phyloP scores from a whole-genome alignment of 2,888 invertebrate genomes.

The Drosophila nr. medialis region DNA sequence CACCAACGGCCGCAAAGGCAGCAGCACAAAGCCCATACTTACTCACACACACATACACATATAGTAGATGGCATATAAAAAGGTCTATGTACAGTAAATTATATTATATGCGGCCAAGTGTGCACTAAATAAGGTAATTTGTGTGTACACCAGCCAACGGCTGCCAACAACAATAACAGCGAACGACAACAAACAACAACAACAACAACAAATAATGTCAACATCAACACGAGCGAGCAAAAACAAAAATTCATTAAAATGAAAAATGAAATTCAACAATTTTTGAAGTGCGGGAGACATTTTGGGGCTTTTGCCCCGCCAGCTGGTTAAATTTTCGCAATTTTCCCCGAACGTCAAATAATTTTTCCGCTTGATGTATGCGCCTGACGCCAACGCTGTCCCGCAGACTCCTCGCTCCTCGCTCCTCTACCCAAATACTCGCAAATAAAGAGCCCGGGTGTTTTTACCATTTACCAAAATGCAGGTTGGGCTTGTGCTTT shows the following conservation, averaged over 20 bases:
- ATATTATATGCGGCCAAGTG: conserved; percentile 78
- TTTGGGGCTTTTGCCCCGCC: conserved; percentile 21
- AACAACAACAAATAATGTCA: conserved; percentile 33
- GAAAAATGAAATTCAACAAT: conserved; percentile 79
- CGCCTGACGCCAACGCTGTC: conserved; percentile 33
- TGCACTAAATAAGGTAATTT: conserved; percentile 82
- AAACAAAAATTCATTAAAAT: conserved; percentile 79
- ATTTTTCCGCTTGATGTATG: conserved; percentile 64
- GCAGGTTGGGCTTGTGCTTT: background rate
- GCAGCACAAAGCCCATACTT: conserved; percentile 29
- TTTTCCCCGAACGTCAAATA: conserved; percentile 66
- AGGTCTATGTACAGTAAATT: conserved; percentile 80
- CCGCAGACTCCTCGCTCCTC: background rate
- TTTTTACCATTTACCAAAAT: conserved; percentile 11
- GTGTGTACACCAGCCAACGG: conserved; percentile 67
- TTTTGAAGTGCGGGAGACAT: conserved; percentile 64
- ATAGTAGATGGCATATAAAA: conserved; percentile 52
- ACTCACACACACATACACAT: conserved; percentile 20
- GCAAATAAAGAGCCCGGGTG: background rate
- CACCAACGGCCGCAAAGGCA: conserved; percentile 36
- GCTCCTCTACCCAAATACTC: conserved; percentile 25
- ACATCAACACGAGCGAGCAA: conserved; percentile 47
- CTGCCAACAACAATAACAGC: conserved; percentile 40
- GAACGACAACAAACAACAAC: conserved; percentile 25
- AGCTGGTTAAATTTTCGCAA: conserved; percentile 58